phyloP scores from a whole-genome alignment of 2,113 vertebrate genomes.

The Macaca nemestrina region DNA sequence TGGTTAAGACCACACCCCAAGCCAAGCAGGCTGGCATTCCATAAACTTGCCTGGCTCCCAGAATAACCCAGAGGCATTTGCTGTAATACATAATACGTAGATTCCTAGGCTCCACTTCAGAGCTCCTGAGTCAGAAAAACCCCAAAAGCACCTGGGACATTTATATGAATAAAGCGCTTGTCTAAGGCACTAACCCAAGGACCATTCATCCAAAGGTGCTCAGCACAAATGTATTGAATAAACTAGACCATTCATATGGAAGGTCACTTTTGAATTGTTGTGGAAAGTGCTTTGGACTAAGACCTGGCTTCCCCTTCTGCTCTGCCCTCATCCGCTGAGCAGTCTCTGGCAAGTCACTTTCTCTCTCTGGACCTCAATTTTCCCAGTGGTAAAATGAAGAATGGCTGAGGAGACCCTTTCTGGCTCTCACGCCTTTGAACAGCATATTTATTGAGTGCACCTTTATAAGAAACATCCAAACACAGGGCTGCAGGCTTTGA shows the following conservation, averaged over 20 bases:
- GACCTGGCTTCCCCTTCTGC: background rate
- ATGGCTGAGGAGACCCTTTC: background rate
- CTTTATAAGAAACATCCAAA: background rate
- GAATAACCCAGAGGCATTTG: background rate
- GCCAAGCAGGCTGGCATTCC: background rate
- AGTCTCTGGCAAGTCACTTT: background rate
- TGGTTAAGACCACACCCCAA: background rate
- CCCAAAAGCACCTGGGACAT: background rate
- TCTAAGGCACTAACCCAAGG: background rate
- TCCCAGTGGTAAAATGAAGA: background rate
- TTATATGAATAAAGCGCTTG: background rate
- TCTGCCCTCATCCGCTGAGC: background rate
- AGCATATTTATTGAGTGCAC: background rate
- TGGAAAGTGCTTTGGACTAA: background rate
- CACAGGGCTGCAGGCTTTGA: background rate
- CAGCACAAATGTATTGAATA: background rate
- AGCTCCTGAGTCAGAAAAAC: background rate
- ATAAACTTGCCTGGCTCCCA: background rate
- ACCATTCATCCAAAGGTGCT: background rate
- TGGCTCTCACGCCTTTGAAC: background rate
- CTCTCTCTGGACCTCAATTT: background rate
- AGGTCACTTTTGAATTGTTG: background rate
- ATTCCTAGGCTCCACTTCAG: background rate
- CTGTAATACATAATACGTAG: too few relatives aligned
- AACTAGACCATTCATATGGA: background rate